These are phyloP conservation scores for Catocala sponsa DNA, from an alignment of 2,888 invertebrate genomes.

Conservation along the genomic window DNA sequence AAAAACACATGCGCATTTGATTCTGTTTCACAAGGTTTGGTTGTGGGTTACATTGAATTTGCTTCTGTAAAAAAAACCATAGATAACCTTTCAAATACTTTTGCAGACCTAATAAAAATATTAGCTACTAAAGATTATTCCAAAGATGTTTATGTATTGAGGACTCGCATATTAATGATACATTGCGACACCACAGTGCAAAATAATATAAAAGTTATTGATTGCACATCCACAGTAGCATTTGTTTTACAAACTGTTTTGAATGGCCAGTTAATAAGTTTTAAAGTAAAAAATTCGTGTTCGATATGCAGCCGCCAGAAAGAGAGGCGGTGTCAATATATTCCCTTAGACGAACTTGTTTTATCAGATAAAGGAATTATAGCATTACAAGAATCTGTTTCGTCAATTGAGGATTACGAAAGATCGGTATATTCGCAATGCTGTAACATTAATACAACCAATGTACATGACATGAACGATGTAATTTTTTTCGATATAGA, in stretches of 20 bases:
- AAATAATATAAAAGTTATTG: not conserved
- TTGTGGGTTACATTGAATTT: constrained; percentile 11
- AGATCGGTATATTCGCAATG: constrained; percentile 1
- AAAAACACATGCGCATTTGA: constrained; percentile 7
- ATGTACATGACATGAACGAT: constrained; percentile 7
- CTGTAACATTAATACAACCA: not conserved
- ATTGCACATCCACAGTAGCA: constrained; percentile 12
- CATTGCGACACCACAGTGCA: constrained; percentile 13
- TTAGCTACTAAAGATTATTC: constrained; percentile 14
- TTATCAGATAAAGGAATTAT: constrained; percentile 6
- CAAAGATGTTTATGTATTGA: constrained; percentile 18
- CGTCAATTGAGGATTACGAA: constrained; percentile 8
- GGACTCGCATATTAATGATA: constrained; percentile 18
- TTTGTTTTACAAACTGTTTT: constrained; percentile 15
- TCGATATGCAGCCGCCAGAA: constrained; percentile 11
- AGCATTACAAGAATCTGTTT: constrained; percentile 12
- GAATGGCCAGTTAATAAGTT: constrained; percentile 7
- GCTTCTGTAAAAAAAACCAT: constrained; percentile 14
- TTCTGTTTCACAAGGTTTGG: constrained; percentile 9
- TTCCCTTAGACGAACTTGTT: constrained; percentile 13
- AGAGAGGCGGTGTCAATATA: constrained; percentile 14
- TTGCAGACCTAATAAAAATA: constrained; percentile 19
- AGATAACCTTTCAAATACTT: constrained; percentile 11
- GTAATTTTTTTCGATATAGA: constrained; percentile 9
- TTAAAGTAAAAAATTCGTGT: constrained; percentile 15